Base-by-base conservation (phyloP, 2,888 invertebrate species). In the Agelastica alni region DNA sequence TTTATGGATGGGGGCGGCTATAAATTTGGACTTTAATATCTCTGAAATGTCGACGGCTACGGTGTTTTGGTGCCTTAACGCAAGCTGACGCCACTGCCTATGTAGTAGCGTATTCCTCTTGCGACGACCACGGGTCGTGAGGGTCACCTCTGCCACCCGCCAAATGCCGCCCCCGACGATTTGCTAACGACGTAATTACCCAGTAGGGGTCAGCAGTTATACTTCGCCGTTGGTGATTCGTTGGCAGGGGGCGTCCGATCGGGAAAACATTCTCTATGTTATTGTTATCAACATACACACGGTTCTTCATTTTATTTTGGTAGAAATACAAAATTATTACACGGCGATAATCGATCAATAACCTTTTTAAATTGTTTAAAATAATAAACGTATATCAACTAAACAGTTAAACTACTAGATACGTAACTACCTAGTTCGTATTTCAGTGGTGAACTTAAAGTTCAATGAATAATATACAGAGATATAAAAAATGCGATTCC, bases 11-110 rank as follows among this genome's bases (percentile, higher is more conserved):
- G 65, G 67, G 68, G 63, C 64, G 63, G 70, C 72, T 61, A 76
- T 77, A 77, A 77, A 77, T 77, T 75, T 68, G 69, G 64, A 65
- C 72, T 75, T 77, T 77, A 77, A 77, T 77, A 77, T 76, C 75
- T 73, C 68, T 70, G 70, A 62, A 67, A 18, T 30, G 34, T 34
- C 37, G 16, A 16, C 18, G 37, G 20, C 37, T 39, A 2, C 10
- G 20, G 37, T 39, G 37, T 39, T 39, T n/a, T 17, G n/a, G n/a
- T n/a, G 75, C 72, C 69, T 70, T 70, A 64, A 67, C 73, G 74
- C 77, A 77, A 76, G 76, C 77, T 77, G 77, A 75, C 77, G 77
- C 75, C 75, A 68, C 53, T 36, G 65, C 67, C 70, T 73, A 72
- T 71, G 70, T 71, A 73, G 74, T 73, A n/a, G n/a, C n/a, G n/a